These are phyloP conservation scores for Archips xylosteana DNA, from an alignment of 2,888 invertebrate genomes.

Conservation along the genomic window DNA sequence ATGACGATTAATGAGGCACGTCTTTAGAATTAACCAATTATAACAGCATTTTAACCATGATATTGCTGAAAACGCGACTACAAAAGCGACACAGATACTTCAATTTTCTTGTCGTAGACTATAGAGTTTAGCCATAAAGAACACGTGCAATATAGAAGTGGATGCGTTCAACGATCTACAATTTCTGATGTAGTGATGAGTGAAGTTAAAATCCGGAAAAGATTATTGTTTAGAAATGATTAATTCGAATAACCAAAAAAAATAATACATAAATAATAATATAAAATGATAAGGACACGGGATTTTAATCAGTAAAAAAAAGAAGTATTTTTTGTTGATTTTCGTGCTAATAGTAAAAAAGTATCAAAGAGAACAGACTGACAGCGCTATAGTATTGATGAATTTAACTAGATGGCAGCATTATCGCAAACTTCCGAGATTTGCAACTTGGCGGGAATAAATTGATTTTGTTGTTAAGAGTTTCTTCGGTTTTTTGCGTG, in stretches of 20 bases:
- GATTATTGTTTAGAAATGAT: no score
- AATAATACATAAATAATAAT: not conserved
- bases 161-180: slow-evolving; percentile 56
- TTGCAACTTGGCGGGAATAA: not conserved
- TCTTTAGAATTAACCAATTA: slow-evolving; percentile 71
- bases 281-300: no score
- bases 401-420: slow-evolving; percentile 6
- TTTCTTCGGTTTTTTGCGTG: not conserved
- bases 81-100: slow-evolving; percentile 77
- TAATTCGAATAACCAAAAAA: not conserved
- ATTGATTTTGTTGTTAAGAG: not conserved
- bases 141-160: slow-evolving; percentile 72
- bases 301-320: no score
- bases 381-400: not conserved
- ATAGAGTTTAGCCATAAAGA: slow-evolving; percentile 59
- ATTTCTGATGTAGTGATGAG: slow-evolving; percentile 7
- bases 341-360: not conserved
- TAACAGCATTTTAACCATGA: slow-evolving; percentile 79
- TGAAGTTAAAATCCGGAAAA: slow-evolving; percentile 19
- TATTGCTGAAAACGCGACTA: slow-evolving; percentile 81
- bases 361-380: not conserved
- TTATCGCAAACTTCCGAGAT: no score
- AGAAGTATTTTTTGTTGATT: not conserved
- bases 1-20: slow-evolving; percentile 75
- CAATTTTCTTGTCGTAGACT: slow-evolving; percentile 67